These are phyloP conservation scores for Hylomyscus alleni DNA, from an alignment of 2,797 vertebrate species.

Conservation along the genomic window DNA sequence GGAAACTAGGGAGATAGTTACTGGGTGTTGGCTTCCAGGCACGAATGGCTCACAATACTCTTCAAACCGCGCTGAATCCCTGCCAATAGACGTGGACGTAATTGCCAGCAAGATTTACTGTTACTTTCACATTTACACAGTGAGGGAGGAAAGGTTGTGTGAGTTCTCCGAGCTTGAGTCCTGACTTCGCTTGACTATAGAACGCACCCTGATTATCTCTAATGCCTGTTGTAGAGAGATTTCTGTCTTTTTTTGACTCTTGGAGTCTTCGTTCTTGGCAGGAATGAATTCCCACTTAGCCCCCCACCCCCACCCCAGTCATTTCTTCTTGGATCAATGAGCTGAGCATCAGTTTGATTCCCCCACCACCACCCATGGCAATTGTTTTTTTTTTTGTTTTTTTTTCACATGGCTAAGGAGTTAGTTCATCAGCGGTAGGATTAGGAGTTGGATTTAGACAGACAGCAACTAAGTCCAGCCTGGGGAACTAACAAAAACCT, in stretches of 20 bases:
- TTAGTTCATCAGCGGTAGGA: slow-evolving; percentile 67
- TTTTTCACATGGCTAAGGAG: slow-evolving; percentile 61
- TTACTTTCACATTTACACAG: slow-evolving; percentile 88
- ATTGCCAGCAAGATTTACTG: slow-evolving; percentile 90
- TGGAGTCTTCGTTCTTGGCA: slow-evolving; percentile 76
- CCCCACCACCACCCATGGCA: background rate
- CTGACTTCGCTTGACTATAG: slow-evolving; percentile 83
- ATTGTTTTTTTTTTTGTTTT: background rate
- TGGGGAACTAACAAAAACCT: slow-evolving; percentile 21
- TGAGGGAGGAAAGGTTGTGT: slow-evolving; percentile 85
- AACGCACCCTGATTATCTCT: slow-evolving; percentile 84
- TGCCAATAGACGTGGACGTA: slow-evolving; percentile 89
- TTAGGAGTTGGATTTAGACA: slow-evolving; percentile 64
- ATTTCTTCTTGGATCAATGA: slow-evolving; percentile 79
- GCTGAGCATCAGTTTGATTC: background rate
- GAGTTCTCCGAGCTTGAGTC: slow-evolving; percentile 85
- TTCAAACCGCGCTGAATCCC: slow-evolving; percentile 87
- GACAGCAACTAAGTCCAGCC: slow-evolving; percentile 75
- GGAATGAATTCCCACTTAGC: slow-evolving; percentile 64
- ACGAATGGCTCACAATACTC: slow-evolving; percentile 80
- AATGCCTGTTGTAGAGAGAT: slow-evolving; percentile 83
- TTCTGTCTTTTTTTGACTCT: slow-evolving; percentile 75
- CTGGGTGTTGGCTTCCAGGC: slow-evolving; percentile 87
- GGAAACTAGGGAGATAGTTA: slow-evolving; percentile 90
- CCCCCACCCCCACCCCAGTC: slow-evolving; percentile 19